These are phyloP conservation scores for Ictidomys tridecemlineatus DNA, from an alignment of 2,113 vertebrate genomes.

Conservation along the genomic window DNA sequence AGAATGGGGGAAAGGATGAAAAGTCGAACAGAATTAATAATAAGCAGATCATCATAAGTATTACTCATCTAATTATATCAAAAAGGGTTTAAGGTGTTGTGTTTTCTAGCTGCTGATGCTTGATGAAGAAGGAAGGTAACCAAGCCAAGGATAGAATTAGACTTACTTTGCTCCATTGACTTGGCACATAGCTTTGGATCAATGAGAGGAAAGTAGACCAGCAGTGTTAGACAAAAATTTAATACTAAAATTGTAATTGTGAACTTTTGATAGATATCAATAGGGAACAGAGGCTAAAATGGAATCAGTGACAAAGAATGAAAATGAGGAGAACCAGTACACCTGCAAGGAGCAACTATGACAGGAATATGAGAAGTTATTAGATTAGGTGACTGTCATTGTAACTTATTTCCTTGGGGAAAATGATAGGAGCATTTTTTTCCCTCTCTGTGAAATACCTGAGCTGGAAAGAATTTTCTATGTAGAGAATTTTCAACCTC, in stretches of 20 bases:
- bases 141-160: constrained; percentile 73
- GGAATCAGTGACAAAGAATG: constrained; percentile 17
- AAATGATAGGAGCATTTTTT: constrained; percentile 19
- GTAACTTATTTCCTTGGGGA: constrained; percentile 52
- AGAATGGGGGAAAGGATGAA: constrained; percentile 42
- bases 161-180: constrained; percentile 59
- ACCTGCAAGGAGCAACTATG: background rate
- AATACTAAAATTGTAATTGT: constrained; percentile 66
- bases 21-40: constrained; percentile 85
- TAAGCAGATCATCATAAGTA: constrained; percentile 78
- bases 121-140: constrained; percentile 57
- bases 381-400: constrained; percentile 44
- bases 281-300: constrained; percentile 12
- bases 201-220: constrained; percentile 69
- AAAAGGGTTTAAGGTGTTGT: background rate
- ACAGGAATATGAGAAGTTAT: constrained; percentile 48
- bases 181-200: constrained; percentile 58
- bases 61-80: constrained; percentile 83
- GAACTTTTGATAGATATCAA: constrained; percentile 56
- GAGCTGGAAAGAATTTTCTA: constrained; percentile 46
- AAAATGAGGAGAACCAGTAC: constrained; percentile 37
- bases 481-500: constrained; percentile 29
- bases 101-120: constrained; percentile 22
- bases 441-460: background rate
- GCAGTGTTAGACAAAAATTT: constrained; percentile 41